Evolutionary conservation across 2,888 invertebrate species (phyloP), one percentile per base, ranked within the genome.

Genomic region (Thymelicus lineola): DNA sequence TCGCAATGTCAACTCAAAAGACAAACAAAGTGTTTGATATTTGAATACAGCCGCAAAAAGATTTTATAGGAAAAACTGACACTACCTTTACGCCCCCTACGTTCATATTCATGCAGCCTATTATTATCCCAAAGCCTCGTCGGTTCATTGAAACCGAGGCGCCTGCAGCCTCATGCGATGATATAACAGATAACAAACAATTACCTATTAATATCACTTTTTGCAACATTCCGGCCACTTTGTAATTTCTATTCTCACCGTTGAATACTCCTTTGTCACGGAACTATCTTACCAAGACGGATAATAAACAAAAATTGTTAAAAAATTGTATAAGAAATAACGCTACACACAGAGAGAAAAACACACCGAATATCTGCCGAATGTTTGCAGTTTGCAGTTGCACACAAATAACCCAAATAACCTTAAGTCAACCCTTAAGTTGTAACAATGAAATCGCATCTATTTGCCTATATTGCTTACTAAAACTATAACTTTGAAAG

Each of bases 181-280:
- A 68, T 68, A 64, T 69, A 64, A 69, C 69, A 69, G 69, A 69
- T 69, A 64, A 58, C 48, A 63, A 64, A 69, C 69, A 69, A 69
- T 69, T 69, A 69, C 58, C 69, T 58, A 69, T 69, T 69, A 69
- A 64, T 64, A 64, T 63, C 48, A 38, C 59, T 64, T 69, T 64
- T 63, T 69, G 69, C 59, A 15, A 69, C 63, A 59, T 64, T 69
- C 62, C 61, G 69, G 69, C 69, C 63, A 64, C 63, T 59, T 58
- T 68, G 62, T 62, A 68, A 62, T 68, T 69, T 69, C 69, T 69
- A 69, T 69, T 69, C 69, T 69, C 69, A 69, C 69, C 55, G 46
- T 62, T 57, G 57, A 55, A 62, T 62, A 62, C 38, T 17, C 62
- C 45, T 53, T 67, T 67, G 61, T 67, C 67, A 67, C 61, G 67